Evolutionary conservation across 2,888 invertebrate species (phyloP).

Genomic region (Lydus trimaculatus): DNA sequence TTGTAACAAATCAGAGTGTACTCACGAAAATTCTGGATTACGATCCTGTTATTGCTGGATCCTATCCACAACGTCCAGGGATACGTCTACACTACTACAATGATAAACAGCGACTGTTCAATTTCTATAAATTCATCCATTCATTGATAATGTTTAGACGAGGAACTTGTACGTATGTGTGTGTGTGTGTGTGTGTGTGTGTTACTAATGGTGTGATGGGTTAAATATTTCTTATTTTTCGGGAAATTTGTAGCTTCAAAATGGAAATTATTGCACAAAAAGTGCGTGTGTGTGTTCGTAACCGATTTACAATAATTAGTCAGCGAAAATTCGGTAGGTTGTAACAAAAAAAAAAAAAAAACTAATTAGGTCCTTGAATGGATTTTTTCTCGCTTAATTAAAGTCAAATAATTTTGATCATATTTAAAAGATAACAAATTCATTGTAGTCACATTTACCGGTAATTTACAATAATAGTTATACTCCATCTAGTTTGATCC

Average conservation of each 20-base stretch:
- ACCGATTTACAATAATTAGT: not conserved
- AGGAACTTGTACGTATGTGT: not conserved
- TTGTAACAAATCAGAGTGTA: not conserved
- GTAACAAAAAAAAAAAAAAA: not conserved
- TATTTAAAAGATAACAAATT: not conserved
- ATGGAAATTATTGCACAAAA: too few species aligned
- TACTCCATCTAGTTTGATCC: not conserved
- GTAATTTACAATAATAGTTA: too few species aligned
- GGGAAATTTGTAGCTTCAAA: not conserved
- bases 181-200: not conserved
- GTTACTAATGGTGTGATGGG: not conserved
- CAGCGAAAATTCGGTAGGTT: not conserved
- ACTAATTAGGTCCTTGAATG: not conserved
- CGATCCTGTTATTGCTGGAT: not conserved
- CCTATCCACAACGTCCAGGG: not conserved
- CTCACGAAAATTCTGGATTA: not conserved
- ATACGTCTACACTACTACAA: conserved; percentile 25
- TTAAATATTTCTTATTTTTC: not conserved
- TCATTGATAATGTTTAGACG: conserved; percentile 30
- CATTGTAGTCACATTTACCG: not conserved
- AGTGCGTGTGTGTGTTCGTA: too few species aligned
- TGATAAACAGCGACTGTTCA: conserved; percentile 34
- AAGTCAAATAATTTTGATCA: not conserved
- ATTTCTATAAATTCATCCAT: conserved; percentile 30
- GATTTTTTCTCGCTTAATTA: not conserved